A percentile compares a stretch with the other conserved stretches of the same genome.
These are phyloP conservation scores for Bradypodion ventrale DNA, from an alignment of 2,797 vertebrate genomes.

Conservation along the genomic window DNA sequence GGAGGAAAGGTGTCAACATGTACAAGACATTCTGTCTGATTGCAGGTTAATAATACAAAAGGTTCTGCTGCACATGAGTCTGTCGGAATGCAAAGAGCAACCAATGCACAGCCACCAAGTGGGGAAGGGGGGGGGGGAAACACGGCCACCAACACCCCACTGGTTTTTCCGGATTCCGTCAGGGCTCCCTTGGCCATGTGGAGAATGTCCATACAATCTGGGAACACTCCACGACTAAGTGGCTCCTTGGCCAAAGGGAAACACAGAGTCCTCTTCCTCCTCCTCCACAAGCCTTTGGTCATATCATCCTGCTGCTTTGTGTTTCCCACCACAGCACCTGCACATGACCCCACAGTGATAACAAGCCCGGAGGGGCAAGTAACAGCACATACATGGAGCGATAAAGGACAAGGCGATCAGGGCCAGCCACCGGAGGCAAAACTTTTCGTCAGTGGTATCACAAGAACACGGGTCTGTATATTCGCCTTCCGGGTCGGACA, in stretches of 20 bases:
- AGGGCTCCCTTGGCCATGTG: constrained; percentile 75
- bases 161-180: constrained; percentile 48
- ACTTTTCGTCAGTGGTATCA: constrained; percentile 90
- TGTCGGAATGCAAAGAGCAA: constrained; percentile 75
- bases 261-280: constrained; percentile 59
- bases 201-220: constrained; percentile 47
- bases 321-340: constrained; percentile 94
- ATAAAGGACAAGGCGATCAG: constrained; percentile 93
- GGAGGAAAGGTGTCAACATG: constrained; percentile 75
- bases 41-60: constrained; percentile 75
- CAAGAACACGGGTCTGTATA: constrained; percentile 97
- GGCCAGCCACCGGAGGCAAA: constrained; percentile 96
- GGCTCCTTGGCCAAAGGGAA: constrained; percentile 72
- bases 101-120: constrained; percentile 63
- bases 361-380: constrained; percentile 93
- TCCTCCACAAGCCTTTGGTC: constrained; percentile 38
- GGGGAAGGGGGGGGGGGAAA: constrained; percentile 36
- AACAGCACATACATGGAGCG: constrained; percentile 98
- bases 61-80: constrained; percentile 71
- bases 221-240: constrained; percentile 63
- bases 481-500: constrained; percentile 98
- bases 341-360: constrained; percentile 91
- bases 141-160: constrained; percentile 59
- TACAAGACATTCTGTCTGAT: constrained; percentile 85
- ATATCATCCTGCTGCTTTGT: constrained; percentile 91